Percentiles rank a stretch among this genome's conserved stretches.
Evolutionary conservation across 1,140 invertebrate genomes (phyloP).

Genomic region (Hycleus cichorii): DNA sequence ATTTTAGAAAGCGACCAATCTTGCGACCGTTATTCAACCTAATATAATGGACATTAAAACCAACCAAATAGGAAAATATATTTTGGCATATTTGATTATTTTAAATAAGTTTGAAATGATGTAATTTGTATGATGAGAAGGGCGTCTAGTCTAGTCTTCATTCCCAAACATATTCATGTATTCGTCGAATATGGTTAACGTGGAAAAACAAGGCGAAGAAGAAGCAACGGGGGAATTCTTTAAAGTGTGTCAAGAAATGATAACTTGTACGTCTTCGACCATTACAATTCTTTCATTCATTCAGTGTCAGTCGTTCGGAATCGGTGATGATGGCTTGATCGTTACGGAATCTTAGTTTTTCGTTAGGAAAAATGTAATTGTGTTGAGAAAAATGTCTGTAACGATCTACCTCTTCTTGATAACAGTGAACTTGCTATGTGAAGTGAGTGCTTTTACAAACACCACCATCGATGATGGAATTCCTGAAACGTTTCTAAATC

Average conservation of each 20-base stretch:
- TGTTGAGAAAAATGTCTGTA: neutral
- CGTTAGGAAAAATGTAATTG: neutral
- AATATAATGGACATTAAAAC: neutral
- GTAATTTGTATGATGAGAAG: too few species aligned
- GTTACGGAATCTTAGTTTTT: slow-evolving; percentile 21
- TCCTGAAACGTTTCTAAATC: slow-evolving; percentile 5
- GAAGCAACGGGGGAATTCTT: neutral
- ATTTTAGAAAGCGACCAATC: neutral
- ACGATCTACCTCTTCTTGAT: slow-evolving; percentile 3
- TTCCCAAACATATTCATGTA: too few species aligned
- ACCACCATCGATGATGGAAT: neutral
- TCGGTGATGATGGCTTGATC: slow-evolving; percentile 26
- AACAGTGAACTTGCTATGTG: slow-evolving; percentile 5
- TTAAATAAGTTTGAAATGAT: too few species aligned
- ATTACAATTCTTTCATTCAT: slow-evolving; percentile 19
- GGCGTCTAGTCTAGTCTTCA: too few species aligned
- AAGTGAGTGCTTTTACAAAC: slow-evolving; percentile 1
- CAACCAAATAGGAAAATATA: neutral
- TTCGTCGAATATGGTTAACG: too few species aligned
- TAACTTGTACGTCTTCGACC: slow-evolving; percentile 19
- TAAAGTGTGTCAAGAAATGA: slow-evolving; percentile 33
- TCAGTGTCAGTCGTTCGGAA: slow-evolving; percentile 16
- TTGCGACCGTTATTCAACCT: neutral
- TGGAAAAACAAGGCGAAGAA: too few species aligned
- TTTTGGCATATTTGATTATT: too few species aligned